These are phyloP conservation scores for Sylvia atricapilla DNA, from an alignment of 2,113 vertebrate genomes.

Conservation along the genomic window DNA sequence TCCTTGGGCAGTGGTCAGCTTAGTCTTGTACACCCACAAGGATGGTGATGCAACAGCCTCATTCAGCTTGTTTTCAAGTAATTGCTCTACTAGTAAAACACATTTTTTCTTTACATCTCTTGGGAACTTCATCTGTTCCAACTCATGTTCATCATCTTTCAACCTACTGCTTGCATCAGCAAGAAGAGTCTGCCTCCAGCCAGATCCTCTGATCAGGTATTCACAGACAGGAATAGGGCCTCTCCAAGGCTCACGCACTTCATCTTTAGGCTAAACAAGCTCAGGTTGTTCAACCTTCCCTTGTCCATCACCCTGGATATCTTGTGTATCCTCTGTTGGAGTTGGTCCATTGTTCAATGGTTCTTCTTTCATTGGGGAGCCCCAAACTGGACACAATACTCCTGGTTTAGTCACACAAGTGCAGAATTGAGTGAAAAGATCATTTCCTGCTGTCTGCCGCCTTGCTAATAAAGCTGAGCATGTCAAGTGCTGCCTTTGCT, in stretches of 20 bases:
- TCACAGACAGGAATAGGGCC: background rate
- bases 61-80: background rate
- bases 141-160: background rate
- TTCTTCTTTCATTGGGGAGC: rapidly evolving
- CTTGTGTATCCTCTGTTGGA: background rate
- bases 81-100: background rate
- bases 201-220: background rate
- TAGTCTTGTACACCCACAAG: background rate
- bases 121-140: background rate
- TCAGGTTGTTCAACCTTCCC: background rate
- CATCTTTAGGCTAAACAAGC: background rate
- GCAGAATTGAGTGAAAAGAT: background rate
- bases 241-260: background rate
- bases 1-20: background rate
- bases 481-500: background rate
- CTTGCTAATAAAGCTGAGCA: background rate
- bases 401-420: background rate
- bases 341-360: background rate
- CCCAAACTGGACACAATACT: background rate
- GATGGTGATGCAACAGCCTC: background rate
- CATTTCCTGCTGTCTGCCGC: background rate
- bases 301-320: background rate
- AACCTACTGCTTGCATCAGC: background rate
- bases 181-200: background rate
- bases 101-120: background rate